Conservation (phyloP, 2,888 invertebrate species). For the Stenichneumon culpator region DNA sequence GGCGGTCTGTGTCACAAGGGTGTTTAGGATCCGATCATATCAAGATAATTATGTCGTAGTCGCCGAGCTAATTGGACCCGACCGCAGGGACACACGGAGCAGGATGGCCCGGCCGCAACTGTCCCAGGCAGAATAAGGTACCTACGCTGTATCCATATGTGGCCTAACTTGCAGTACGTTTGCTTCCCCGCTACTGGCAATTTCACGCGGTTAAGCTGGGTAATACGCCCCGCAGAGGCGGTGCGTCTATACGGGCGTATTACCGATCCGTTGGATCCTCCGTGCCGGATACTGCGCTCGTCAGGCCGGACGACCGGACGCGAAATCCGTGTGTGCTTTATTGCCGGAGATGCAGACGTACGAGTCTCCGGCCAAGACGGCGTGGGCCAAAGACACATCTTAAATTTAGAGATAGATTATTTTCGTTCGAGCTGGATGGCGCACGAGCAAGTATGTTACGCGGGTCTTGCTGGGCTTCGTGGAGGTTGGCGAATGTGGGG, state of each 20-base stretch:
- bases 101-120: conserved; percentile 55
- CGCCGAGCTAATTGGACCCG: conserved; percentile 64
- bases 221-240: conserved; percentile 27
- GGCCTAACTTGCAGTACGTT: conserved; percentile 37
- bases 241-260: background rate
- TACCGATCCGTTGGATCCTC: conserved; percentile 2
- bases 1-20: conserved; percentile 40
- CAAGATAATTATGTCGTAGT: conserved; percentile 67
- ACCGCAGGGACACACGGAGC: conserved; percentile 64
- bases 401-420: conserved; percentile 65
- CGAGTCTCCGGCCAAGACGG: conserved; percentile 33
- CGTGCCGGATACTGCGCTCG: conserved; percentile 62
- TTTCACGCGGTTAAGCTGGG: conserved; percentile 54
- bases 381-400: conserved; percentile 43
- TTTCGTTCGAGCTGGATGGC: conserved; percentile 48
- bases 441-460: conserved; percentile 24
- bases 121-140: conserved; percentile 60
- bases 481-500: background rate
- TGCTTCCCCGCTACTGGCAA: conserved; percentile 57
- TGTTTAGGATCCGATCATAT: conserved; percentile 63
- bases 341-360: conserved; percentile 51
- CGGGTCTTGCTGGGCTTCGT: background rate
- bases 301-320: conserved; percentile 50
- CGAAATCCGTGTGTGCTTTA: conserved; percentile 52
- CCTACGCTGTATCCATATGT: conserved; percentile 34